These are phyloP conservation scores for Alitta virens DNA, from an alignment of 2,888 invertebrate genomes.

Conservation along the genomic window DNA sequence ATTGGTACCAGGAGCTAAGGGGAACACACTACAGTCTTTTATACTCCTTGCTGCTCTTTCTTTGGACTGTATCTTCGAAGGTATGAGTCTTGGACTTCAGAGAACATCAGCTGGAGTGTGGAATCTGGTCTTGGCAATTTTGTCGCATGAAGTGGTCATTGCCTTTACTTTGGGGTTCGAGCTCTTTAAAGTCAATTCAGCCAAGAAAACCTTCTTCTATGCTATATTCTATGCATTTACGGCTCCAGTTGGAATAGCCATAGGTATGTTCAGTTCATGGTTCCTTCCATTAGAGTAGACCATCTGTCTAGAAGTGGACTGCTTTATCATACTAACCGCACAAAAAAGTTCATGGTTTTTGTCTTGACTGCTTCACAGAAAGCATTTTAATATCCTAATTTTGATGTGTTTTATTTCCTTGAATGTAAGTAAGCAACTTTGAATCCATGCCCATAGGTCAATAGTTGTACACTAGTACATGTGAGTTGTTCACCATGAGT, in stretches of 20 bases:
- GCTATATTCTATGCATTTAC: slow-evolving; percentile 18
- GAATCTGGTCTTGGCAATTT: slow-evolving; percentile 24
- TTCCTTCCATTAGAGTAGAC: no score
- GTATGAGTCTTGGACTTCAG: slow-evolving; percentile 24
- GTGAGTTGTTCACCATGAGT: no score
- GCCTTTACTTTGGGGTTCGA: slow-evolving; percentile 27
- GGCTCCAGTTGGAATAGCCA: slow-evolving; percentile 19
- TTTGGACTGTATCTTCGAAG: slow-evolving; percentile 26
- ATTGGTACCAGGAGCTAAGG: neutral
- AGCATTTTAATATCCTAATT: no score
- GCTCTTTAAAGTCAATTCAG: slow-evolving; percentile 13
- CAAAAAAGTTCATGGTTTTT: no score
- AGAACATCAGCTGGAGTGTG: slow-evolving; percentile 18
- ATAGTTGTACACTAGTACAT: no score
- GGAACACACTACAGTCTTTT: slow-evolving; percentile 10
- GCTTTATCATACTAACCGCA: no score
- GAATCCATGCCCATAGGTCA: no score
- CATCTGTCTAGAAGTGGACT: no score
- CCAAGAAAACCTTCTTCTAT: slow-evolving; percentile 2
- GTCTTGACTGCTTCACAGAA: no score
- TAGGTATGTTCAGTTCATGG: slow-evolving; percentile 14
- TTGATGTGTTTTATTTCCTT: no score
- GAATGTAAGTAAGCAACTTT: no score
- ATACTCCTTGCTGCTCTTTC: slow-evolving; percentile 27
- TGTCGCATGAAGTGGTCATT: slow-evolving; percentile 25